These are phyloP conservation scores for Agrotis clavis DNA, from an alignment of 2,888 invertebrate species.

Conservation along the genomic window DNA sequence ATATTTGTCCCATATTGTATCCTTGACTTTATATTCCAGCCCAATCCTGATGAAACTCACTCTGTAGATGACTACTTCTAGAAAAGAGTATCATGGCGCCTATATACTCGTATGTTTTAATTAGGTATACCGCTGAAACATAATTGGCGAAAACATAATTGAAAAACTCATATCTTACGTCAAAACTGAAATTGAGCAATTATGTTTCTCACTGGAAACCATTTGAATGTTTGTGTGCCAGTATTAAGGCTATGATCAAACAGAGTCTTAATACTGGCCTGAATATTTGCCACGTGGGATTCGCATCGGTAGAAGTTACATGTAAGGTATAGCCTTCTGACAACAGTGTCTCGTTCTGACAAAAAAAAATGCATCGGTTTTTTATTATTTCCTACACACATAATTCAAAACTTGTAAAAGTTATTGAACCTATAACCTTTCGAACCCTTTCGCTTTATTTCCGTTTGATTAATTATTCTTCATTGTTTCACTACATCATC, in stretches of 20 bases:
- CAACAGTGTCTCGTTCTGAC: background rate
- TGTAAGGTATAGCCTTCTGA: too few relatives aligned
- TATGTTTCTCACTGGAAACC: background rate
- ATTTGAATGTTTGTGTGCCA: background rate
- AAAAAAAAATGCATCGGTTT: slow-evolving; percentile 7
- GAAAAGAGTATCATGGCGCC: too few relatives aligned
- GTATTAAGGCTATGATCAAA: background rate
- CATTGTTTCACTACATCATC: slow-evolving; percentile 54
- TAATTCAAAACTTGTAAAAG: slow-evolving; percentile 29
- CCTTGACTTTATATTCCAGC: too few relatives aligned
- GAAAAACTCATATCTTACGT: background rate
- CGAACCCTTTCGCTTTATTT: slow-evolving; percentile 12
- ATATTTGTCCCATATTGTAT: too few relatives aligned
- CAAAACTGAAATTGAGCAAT: too few relatives aligned
- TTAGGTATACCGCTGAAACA: too few relatives aligned
- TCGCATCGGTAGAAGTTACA: too few relatives aligned
- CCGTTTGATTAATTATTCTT: slow-evolving; percentile 55
- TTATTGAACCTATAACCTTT: slow-evolving; percentile 45
- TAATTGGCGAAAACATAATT: background rate
- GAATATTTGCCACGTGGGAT: too few relatives aligned
- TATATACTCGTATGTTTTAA: too few relatives aligned
- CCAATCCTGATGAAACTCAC: too few relatives aligned
- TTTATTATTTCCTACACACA: background rate
- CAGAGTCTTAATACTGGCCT: too few relatives aligned
- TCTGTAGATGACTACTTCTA: too few relatives aligned